Conservation (phyloP, 2,888 invertebrate genomes). For the Cantharis flavilabris region DNA sequence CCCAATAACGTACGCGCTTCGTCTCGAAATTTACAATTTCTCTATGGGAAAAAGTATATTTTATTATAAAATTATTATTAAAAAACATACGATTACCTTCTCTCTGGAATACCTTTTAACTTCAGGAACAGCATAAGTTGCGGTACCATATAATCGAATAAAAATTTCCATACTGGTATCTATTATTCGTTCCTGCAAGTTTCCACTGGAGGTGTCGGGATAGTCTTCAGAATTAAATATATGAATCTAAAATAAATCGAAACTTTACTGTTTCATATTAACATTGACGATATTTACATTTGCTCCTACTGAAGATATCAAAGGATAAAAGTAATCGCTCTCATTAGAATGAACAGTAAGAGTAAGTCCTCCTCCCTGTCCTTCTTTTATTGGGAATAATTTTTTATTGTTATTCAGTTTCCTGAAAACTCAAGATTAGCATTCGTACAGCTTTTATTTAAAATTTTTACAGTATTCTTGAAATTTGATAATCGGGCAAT, state of each 20-base stretch:
- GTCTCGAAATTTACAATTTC: slow-evolving; percentile 40
- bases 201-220: slow-evolving; percentile 63
- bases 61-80: background rate
- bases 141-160: slow-evolving; percentile 39
- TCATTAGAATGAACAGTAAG: slow-evolving; percentile 41
- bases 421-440: slow-evolving; percentile 5
- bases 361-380: slow-evolving; percentile 41
- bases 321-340: slow-evolving; percentile 59
- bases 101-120: slow-evolving; percentile 36
- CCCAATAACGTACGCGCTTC: slow-evolving; percentile 40
- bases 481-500: slow-evolving; percentile 7
- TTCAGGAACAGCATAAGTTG: slow-evolving; percentile 33
- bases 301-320: slow-evolving; percentile 57
- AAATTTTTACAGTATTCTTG: slow-evolving; percentile 5
- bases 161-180: slow-evolving; percentile 44
- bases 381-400: slow-evolving; percentile 25
- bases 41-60: slow-evolving; percentile 20
- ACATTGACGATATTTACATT: slow-evolving; percentile 50
- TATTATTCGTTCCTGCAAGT: slow-evolving; percentile 51
- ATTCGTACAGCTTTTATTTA: background rate
- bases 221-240: slow-evolving; percentile 63
- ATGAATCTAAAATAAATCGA: slow-evolving; percentile 54
- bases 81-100: slow-evolving; percentile 24
- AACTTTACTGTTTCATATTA: background rate
- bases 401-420: slow-evolving; percentile 29